These are phyloP conservation scores for Albula goreensis DNA, from an alignment of 2,113 vertebrate species.

Conservation along the genomic window DNA sequence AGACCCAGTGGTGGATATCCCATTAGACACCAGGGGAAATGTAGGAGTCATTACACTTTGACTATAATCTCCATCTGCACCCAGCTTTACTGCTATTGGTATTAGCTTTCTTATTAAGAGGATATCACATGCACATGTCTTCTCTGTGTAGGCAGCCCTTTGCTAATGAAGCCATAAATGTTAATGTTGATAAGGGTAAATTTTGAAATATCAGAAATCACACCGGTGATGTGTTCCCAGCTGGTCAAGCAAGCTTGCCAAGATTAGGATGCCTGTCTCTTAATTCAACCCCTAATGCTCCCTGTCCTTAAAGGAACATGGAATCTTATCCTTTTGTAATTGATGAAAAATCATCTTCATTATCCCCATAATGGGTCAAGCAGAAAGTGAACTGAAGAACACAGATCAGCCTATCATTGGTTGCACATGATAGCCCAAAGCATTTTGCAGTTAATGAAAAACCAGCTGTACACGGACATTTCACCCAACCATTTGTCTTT, in stretches of 20 bases:
- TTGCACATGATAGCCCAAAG: not conserved
- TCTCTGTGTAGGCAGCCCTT: constrained; percentile 23
- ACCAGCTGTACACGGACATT: not conserved
- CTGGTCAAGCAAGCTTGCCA: not conserved
- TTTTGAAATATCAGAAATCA: not conserved
- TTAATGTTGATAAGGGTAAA: not conserved
- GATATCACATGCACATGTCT: constrained; percentile 10
- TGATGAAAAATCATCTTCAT: not conserved
- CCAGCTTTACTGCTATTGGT: constrained; percentile 47
- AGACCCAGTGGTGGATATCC: constrained; percentile 41
- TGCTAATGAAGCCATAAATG: constrained; percentile 39
- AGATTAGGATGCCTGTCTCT: not conserved
- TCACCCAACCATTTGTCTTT: not conserved
- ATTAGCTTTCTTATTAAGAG: constrained; percentile 14
- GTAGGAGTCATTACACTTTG: constrained; percentile 39
- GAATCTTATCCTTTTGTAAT: not conserved
- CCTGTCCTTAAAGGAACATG: not conserved
- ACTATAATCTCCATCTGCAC: constrained; percentile 43
- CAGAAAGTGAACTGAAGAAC: not conserved
- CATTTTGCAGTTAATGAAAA: not conserved
- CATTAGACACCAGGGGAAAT: constrained; percentile 34
- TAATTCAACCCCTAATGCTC: not conserved
- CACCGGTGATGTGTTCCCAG: not conserved
- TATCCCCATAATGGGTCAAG: not conserved
- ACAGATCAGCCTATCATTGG: not conserved